A percentile compares a stretch with the other conserved stretches of the same genome.
Evolutionary conservation across 2,797 vertebrate genomes (phyloP).

Genomic region (Scolopax bukidnonensis): DNA sequence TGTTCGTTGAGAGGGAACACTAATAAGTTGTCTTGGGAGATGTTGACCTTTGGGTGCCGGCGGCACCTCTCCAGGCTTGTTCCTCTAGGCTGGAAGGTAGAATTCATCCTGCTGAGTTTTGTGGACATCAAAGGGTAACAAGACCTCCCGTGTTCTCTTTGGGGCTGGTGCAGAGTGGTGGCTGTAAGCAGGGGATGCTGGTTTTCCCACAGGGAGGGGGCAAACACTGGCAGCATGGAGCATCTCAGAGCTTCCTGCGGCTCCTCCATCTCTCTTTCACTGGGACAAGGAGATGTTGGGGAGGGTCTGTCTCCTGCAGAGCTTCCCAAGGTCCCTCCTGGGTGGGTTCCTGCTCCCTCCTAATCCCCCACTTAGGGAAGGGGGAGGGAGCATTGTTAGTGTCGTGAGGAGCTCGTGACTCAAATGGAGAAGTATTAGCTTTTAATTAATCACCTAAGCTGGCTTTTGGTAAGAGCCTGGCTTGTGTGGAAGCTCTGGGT

Average conservation of each 20-base stretch:
- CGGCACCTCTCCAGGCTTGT: neutral
- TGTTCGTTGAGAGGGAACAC: accelerated
- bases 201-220: accelerated
- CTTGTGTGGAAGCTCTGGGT: neutral
- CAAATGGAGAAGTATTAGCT: slow-evolving; percentile 68
- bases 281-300: neutral
- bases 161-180: neutral
- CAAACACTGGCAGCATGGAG: accelerated
- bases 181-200: accelerated
- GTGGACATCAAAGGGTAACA: neutral
- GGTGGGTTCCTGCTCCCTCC: slow-evolving; percentile 22
- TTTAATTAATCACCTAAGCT: slow-evolving; percentile 82
- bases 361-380: slow-evolving; percentile 51
- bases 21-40: neutral
- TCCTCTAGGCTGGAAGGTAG: neutral
- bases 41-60: neutral
- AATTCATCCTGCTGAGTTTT: neutral
- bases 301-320: accelerated
- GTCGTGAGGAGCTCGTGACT: slow-evolving; percentile 76
- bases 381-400: slow-evolving; percentile 16
- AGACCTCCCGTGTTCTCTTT: accelerated
- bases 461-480: slow-evolving; percentile 70
- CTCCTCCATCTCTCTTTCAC: neutral
- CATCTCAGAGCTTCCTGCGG: neutral
- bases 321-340: neutral